Evolutionary conservation across 2,888 invertebrate genomes (phyloP).

Genomic region (Ischnura elegans): DNA sequence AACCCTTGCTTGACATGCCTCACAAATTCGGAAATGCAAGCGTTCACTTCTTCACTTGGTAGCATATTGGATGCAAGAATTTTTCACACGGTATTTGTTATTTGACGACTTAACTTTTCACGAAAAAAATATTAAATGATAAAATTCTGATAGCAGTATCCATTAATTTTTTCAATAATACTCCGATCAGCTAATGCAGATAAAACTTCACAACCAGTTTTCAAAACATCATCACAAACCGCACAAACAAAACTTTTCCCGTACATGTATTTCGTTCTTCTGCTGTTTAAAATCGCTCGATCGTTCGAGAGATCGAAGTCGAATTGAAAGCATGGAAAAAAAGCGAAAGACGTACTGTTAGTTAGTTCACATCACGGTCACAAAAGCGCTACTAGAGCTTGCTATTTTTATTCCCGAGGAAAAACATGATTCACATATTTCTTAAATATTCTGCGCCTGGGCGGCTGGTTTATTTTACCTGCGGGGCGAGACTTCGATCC

Average conservation of each 20-base stretch:
- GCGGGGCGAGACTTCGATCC: background rate
- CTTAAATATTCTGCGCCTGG: background rate
- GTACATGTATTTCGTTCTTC: background rate
- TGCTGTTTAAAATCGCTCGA: background rate
- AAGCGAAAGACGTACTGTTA: too few relatives aligned
- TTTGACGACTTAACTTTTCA: background rate
- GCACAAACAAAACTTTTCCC: background rate
- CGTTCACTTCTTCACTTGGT: slow-evolving; percentile 73
- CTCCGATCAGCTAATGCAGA: background rate
- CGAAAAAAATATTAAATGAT: too few relatives aligned
- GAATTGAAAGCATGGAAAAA: too few relatives aligned
- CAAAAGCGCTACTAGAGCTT: background rate
- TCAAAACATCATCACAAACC: background rate
- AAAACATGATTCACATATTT: background rate
- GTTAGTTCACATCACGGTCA: background rate
- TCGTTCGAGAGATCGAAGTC: background rate
- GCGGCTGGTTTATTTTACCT: background rate
- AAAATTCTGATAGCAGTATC: background rate
- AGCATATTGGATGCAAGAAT: slow-evolving; percentile 49
- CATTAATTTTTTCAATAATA: background rate
- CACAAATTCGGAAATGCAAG: slow-evolving; percentile 77
- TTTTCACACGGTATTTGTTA: background rate
- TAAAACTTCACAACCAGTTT: background rate
- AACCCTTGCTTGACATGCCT: slow-evolving; percentile 79
- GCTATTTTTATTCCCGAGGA: background rate